Base-by-base conservation (phyloP, 23 tunicate genomes). In the Corella eumyota region DNA sequence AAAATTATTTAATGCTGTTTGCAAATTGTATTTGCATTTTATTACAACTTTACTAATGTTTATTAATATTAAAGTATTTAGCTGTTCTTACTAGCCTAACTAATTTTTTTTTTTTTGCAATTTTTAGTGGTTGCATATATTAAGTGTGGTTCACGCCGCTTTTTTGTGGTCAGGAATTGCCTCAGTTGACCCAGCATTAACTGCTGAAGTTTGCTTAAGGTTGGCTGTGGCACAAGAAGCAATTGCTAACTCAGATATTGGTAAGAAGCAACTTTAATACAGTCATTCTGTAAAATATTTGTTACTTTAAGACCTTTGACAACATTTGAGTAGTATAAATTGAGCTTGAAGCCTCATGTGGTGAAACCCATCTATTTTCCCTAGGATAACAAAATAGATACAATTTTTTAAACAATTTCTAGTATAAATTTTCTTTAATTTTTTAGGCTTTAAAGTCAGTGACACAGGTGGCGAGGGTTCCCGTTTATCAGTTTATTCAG, bases 121-220 rank as follows among this genome's bases (percentile, higher is more conserved):
- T n/a, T n/a, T n/a, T n/a, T n/a, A 85, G 79, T 85, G 95, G 95
- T 36, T 85, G 37, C 95, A 85, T 50, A 52, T 77, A 35, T 62
- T 85, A 53, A 75, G 67, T 15, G 66, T 88, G 35, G 78, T 88
- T 15, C 85, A 88, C 30, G 50, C 76, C 25, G 45, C 78, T 2
- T 62, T 88, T 17, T 34, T 67, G 15, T 79, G 88, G 88, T 52
- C 71, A 36, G 81, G 71, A 26, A 74, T 88, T n/a, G 74, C 75
- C 27, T 25, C 66, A 22, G 77, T 78, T 19, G 96, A 88, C 36
- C 96, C 96, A 20, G 67, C 68, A 2, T 32, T 79, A 5, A 66
- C 79, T 3, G 77, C 88, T 22, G 88, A 88, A 25, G 85, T 88
- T 30, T 30, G 72, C 20, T 60, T 88, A 29, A 45, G 76, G 19